These are phyloP conservation scores for Aphelocoma californica DNA, from an alignment of 2,797 vertebrate species.

Conservation along the genomic window DNA sequence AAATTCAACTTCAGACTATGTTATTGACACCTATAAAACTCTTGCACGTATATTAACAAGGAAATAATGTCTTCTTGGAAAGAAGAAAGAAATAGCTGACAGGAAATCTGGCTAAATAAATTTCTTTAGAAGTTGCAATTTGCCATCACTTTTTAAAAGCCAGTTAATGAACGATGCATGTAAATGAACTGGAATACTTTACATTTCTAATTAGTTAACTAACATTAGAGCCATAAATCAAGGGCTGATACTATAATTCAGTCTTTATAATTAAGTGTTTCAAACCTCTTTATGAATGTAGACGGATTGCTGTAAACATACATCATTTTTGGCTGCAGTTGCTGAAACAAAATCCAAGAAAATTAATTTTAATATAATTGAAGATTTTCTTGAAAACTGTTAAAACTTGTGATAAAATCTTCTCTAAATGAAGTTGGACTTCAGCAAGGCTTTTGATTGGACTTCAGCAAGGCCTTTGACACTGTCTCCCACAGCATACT, in stretches of 20 bases:
- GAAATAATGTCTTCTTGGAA: neutral
- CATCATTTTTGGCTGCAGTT: neutral
- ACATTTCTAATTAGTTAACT: conserved; percentile 37
- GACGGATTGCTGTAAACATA: neutral
- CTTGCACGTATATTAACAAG: neutral
- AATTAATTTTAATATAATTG: neutral
- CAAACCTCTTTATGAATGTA: neutral
- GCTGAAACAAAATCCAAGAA: neutral
- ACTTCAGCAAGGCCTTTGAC: too few species aligned
- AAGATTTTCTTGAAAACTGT: neutral
- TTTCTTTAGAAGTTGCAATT: neutral
- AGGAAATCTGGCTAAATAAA: neutral
- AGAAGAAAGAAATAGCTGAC: neutral
- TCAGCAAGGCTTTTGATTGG: too few species aligned
- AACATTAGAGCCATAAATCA: conserved; percentile 29
- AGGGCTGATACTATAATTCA: neutral
- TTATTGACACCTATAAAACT: neutral
- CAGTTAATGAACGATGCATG: neutral
- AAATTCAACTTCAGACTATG: neutral
- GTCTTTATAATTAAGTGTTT: neutral
- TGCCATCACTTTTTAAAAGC: neutral
- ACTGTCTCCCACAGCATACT: too few species aligned
- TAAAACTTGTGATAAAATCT: neutral
- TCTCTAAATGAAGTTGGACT: neutral
- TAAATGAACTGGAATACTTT: conserved; percentile 10